phyloP scores from a whole-genome alignment of 2,113 vertebrate genomes.

The Pterocles burchelli region DNA sequence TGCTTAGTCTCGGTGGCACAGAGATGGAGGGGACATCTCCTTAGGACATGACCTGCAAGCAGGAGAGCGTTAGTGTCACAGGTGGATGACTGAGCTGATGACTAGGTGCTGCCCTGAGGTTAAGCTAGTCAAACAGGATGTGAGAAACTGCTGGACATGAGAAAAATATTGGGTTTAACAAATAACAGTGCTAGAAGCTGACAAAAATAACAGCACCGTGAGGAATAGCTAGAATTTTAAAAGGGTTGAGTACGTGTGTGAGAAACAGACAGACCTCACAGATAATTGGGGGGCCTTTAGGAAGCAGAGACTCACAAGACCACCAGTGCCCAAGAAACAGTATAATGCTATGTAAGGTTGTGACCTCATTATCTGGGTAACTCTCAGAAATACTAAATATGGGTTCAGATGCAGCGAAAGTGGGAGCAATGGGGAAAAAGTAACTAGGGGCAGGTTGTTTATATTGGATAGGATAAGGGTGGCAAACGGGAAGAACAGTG shows the following conservation, averaged over 20 bases:
- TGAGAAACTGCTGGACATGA: neutral
- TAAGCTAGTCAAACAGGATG: neutral
- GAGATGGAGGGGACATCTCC: neutral
- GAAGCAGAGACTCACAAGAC: neutral
- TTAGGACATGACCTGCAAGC: neutral
- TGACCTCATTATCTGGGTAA: rapidly evolving
- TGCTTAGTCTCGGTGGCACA: rapidly evolving
- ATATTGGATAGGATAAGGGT: neutral
- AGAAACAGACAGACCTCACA: neutral
- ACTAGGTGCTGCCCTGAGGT: neutral
- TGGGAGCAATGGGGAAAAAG: neutral
- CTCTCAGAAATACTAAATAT: neutral
- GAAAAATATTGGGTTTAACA: neutral
- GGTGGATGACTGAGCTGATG: neutral
- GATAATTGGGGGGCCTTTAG: neutral
- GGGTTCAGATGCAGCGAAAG: neutral
- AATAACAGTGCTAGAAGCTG: neutral
- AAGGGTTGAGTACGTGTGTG: neutral
- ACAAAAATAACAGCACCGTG: neutral
- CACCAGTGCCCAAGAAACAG: neutral
- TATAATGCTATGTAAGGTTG: neutral
- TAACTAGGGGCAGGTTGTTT: neutral
- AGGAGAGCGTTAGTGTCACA: neutral
- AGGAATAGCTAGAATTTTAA: neutral
- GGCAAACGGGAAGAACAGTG: neutral